Evolutionary conservation across 2,888 invertebrate genomes (phyloP), one percentile per base, ranked within the genome.

Genomic region (Scaptomyza cyrtandrae): DNA sequence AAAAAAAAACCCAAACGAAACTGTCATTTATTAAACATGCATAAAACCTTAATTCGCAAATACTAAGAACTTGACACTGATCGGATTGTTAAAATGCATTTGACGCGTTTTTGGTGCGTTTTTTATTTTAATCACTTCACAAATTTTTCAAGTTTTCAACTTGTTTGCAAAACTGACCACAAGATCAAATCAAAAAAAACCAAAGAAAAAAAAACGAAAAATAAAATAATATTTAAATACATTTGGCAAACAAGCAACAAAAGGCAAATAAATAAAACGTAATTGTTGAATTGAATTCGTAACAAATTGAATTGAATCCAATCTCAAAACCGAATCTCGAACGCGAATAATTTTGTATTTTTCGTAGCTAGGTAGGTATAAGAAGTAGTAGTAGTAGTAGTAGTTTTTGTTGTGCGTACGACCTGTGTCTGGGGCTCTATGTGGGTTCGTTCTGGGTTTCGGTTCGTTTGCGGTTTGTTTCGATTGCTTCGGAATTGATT

Each of bases 211-310:
- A n/a, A 2, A n/a, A 14, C 7, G 14, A 39, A 14, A 14, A 7
- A 7, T n/a, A 0, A n/a, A 39, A 33, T 33, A 6, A 11, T 2
- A 11, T 11, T 11, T 33, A 11, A 11, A 6, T 33, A 3, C 2
- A 11, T 33, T 33, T 33, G 54, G 31, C 31, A 31, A 41, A 43
- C 43, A n/a, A 55, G 44, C 35, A 46, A 56, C 11, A 45, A 33
- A 4, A 33, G 16, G 16, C 9, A 61, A 16, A 54, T 45, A 50
- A 41, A 45, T 39, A 35, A 69, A 54, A 19, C 35, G 10, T 19
- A 71, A 71, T 57, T 66, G 66, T 66, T 53, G 16, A 49, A 35
- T 48, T 14, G 45, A 43, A 53, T 31, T 13, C 27, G 35, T 14
- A 37, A 10, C 27, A 31, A 55, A 46, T 55, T 19, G 13, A 49